Base-by-base conservation (phyloP, 2,888 invertebrate genomes). In the Pyrrhosoma nymphula region DNA sequence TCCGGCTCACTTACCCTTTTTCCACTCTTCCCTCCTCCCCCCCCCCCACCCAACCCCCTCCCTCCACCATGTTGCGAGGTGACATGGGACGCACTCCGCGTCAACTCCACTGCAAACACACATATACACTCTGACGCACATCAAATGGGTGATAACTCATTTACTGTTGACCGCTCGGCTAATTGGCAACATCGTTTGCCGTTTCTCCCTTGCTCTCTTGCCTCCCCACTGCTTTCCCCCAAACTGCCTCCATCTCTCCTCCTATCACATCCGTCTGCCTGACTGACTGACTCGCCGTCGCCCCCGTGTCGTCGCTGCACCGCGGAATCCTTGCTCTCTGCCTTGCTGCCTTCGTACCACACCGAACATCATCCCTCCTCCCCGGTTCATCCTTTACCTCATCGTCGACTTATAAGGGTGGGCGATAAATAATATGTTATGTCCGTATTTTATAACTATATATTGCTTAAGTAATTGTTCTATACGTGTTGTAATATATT, bases 81-180 rank as follows among this genome's bases (percentile, higher is more conserved):
- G 35, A 69, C 20, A 69, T 35, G 69, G 63, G 60, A 63, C 69
- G 26, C 60, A 47, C 47, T 47, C 91, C 63, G 16, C 69, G 16
- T 55, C 39, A 47, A 14, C 47, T 75, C 69, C 47, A 93, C 63
- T 69, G 93, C 93, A 93, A 93, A 93, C 93, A 93, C 93, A 93
- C 63, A 93, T 93, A 93, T 93, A 93, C 93, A 93, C 93, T 93
- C 93, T 69, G 93, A 69, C 75, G 93, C 93, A 93, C 93, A 93
- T 93, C 93, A 93, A 93, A 93, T 93, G 63, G 93, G 93, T 69
- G 93, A 93, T 93, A 93, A 93, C 69, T 93, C 93, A 93, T 69
- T 93, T 93, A 93, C 69, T 47, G 69, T 93, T 93, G 93, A 93
- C 93, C 93, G 93, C 93, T 93, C 93, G 26, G 69, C 93, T 93